A percentile compares a stretch with the other conserved stretches of the same genome.
Conservation (phyloP, 2,888 invertebrate species). For the Lasioglossum pauxillum region DNA sequence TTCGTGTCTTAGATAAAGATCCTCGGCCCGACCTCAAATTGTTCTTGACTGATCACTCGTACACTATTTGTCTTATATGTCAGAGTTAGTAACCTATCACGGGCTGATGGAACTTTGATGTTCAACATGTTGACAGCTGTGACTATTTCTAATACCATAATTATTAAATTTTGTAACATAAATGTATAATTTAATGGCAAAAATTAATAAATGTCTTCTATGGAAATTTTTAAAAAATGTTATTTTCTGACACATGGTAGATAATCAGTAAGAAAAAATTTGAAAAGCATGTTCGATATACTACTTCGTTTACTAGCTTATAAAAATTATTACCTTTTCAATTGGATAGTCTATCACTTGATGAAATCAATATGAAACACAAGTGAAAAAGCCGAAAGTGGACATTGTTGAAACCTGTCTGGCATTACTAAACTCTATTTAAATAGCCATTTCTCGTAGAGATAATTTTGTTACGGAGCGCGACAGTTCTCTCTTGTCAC, state of each 20-base stretch:
- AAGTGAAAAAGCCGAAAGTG: background rate
- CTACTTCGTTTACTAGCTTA: background rate
- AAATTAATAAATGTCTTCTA: background rate
- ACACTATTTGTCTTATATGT: too few species aligned
- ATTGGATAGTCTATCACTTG: background rate
- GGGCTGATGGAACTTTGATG: background rate
- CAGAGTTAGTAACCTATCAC: background rate
- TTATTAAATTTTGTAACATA: background rate
- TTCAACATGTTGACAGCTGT: background rate
- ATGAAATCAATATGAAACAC: background rate
- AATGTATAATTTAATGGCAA: background rate
- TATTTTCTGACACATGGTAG: too few species aligned
- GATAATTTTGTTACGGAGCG: conserved; percentile 19
- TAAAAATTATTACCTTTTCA: background rate
- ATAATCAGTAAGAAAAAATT: background rate
- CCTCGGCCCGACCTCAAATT: background rate
- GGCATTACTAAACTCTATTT: background rate
- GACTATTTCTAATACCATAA: too few species aligned
- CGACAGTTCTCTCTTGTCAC: conserved; percentile 65
- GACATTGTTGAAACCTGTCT: background rate
- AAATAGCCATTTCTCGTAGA: background rate
- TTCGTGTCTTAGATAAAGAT: background rate
- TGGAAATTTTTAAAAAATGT: background rate
- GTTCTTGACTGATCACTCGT: background rate
- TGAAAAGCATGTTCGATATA: background rate